A percentile compares a stretch with the other conserved stretches of the same genome.
Evolutionary conservation across 1,140 invertebrate species (phyloP).

Genomic region (Zeugodacus cucurbitae): DNA sequence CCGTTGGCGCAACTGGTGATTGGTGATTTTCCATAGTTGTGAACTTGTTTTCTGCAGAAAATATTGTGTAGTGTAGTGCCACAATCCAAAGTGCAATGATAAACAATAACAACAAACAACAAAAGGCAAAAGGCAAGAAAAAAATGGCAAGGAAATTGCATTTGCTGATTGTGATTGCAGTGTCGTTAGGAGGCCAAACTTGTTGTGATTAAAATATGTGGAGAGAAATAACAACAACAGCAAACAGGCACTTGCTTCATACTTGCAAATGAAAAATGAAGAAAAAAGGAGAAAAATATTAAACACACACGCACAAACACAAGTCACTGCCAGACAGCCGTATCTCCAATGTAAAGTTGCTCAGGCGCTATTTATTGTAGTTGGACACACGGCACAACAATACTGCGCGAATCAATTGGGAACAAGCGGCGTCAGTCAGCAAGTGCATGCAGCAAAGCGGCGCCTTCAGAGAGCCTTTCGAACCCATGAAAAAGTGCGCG

Average conservation of each 20-base stretch:
- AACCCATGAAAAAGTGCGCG: neutral
- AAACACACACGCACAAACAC: neutral
- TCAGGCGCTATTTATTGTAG: neutral
- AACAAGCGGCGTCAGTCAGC: neutral
- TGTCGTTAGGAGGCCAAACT: conserved; percentile 10
- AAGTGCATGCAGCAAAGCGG: neutral
- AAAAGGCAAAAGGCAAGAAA: neutral
- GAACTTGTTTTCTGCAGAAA: neutral
- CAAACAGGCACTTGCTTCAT: neutral
- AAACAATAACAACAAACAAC: neutral
- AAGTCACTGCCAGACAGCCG: too few species aligned
- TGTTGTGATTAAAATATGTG: neutral
- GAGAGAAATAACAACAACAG: neutral
- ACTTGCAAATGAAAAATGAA: neutral
- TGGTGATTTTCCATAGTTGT: conserved; percentile 31
- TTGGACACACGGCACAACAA: neutral
- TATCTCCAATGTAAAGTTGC: neutral
- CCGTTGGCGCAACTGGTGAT: neutral
- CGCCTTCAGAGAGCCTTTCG: neutral
- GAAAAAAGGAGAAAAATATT: neutral
- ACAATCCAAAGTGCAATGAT: conserved; percentile 18
- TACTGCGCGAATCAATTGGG: neutral
- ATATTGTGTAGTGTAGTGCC: neutral
- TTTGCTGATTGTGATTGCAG: conserved; percentile 20
- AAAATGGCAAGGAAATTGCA: conserved; percentile 1